Evolutionary conservation across 2,113 vertebrate species (phyloP), one percentile per base, ranked within the genome.

Genomic region (Solea senegalensis): DNA sequence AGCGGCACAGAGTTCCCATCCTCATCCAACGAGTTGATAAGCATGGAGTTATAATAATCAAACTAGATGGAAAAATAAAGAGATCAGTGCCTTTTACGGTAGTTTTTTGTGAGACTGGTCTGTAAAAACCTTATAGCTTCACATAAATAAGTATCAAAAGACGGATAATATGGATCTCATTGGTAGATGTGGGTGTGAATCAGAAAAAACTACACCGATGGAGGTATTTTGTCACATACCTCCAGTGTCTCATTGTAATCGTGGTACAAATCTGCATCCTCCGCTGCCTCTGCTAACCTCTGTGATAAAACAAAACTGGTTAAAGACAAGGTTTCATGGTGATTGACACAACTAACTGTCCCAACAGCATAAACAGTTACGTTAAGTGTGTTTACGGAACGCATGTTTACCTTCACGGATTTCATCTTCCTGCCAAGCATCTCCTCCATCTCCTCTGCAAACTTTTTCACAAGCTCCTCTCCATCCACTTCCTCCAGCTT

Each of bases 351-450:
- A 48, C 15, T 26, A 4, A 9, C 15, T 26, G 2, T 9, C 16
- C 9, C 9, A 10, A 16, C n/a, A 27, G 7, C 50, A 8, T 21
- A 53, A 7, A 51, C 1, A n/a, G 8, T 51, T 52, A 8, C 7
- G 27, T 40, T 48, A 13, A 48, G 53, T 39, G 27, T 28, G 4
- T 67, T 50, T 67, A 16, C 2, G 44, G 15, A 28, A 44, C 1
- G 5, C 7, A 6, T 13, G 7, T 26, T 58, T 81, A 99, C 97
- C 95, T 99, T 93, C 2, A 98, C 95, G 0, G 96, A 96, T 84
- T 97, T 95, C 10, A 96, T 96, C 83, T 99, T 98, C 80, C 97
- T 95, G 65, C 92, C 93, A 5, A 99, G 94, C 97, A 98, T 99
- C 76, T 86, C 93, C 87, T 98, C 96, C 97, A 99, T 99, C 88